Percentiles rank a stretch among this genome's conserved stretches.
Evolutionary conservation across 92 coral and sea anemone genomes (phyloP).

Genomic region (Pocillopora meandrina): DNA sequence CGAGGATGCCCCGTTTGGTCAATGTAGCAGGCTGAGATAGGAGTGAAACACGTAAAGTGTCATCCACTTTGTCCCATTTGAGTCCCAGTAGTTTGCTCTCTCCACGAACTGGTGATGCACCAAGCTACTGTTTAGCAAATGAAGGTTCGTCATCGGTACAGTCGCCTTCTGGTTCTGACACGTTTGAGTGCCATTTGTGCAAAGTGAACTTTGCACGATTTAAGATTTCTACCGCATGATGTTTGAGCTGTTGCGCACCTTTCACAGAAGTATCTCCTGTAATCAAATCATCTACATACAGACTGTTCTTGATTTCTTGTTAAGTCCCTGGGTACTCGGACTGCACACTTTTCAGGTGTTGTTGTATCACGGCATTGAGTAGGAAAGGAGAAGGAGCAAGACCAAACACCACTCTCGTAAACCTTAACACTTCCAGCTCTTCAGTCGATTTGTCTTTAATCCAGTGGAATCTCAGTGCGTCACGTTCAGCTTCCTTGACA

Average conservation of each 20-base stretch:
- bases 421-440: slow-evolving; percentile 45
- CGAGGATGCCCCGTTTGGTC: slow-evolving; percentile 31
- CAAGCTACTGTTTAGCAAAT: slow-evolving; percentile 44
- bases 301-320: slow-evolving; percentile 26
- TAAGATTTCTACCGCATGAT: too few species aligned
- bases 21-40: slow-evolving; percentile 7
- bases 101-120: not conserved
- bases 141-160: slow-evolving; percentile 28
- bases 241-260: slow-evolving; percentile 55
- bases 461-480: slow-evolving; percentile 69
- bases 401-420: slow-evolving; percentile 58
- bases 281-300: slow-evolving; percentile 64
- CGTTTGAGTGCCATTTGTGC: too few species aligned
- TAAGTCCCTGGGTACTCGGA: slow-evolving; percentile 44
- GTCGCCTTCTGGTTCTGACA: slow-evolving; percentile 23
- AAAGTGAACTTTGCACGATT: too few species aligned
- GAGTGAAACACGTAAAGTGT: slow-evolving; percentile 33
- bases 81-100: slow-evolving; percentile 47
- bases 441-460: slow-evolving; percentile 35
- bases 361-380: slow-evolving; percentile 52
- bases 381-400: slow-evolving; percentile 67
- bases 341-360: slow-evolving; percentile 45
- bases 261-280: slow-evolving; percentile 42
- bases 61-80: slow-evolving; percentile 46
- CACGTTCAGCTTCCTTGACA: slow-evolving; percentile 54